Conservation (phyloP, 1,140 invertebrate genomes). For the Trichoplusia ni region DNA sequence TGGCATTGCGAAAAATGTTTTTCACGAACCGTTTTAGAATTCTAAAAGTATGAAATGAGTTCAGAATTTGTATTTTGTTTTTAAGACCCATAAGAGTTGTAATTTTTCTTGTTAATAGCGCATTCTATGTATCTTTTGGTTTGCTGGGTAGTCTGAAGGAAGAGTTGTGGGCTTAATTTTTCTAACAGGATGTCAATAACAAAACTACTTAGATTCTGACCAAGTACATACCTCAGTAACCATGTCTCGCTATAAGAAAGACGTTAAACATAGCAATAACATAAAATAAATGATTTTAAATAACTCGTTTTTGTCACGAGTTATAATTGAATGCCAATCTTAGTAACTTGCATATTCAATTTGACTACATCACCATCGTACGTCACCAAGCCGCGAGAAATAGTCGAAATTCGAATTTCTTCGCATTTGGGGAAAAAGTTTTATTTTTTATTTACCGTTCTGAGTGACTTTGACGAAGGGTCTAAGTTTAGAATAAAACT, state of each 20-base stretch:
- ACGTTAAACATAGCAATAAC: too few species aligned
- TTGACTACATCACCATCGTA: constrained; percentile 6
- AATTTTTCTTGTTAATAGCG: not conserved
- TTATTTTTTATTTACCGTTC: constrained; percentile 52
- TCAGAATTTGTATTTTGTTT: not conserved
- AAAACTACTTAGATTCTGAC: too few species aligned
- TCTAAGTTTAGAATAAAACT: constrained; percentile 54
- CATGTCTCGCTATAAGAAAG: too few species aligned
- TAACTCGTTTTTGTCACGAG: not conserved
- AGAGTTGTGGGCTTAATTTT: too few species aligned
- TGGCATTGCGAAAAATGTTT: constrained; percentile 30
- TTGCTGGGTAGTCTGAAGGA: too few species aligned
- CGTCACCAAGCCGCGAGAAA: constrained; percentile 19
- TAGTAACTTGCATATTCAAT: not conserved
- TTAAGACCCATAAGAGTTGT: not conserved
- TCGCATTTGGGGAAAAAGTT: not conserved
- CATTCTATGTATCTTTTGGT: too few species aligned
- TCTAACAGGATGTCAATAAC: too few species aligned
- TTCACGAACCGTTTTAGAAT: constrained; percentile 30
- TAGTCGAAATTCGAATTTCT: constrained; percentile 9
- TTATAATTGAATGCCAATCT: not conserved
- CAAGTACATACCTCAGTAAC: too few species aligned
- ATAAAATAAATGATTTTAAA: too few species aligned
- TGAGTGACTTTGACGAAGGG: constrained; percentile 57
- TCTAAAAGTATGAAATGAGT: constrained; percentile 14